Evolutionary conservation across 2,113 vertebrate genomes (phyloP).

Genomic region (Rhagologus leucostigma): DNA sequence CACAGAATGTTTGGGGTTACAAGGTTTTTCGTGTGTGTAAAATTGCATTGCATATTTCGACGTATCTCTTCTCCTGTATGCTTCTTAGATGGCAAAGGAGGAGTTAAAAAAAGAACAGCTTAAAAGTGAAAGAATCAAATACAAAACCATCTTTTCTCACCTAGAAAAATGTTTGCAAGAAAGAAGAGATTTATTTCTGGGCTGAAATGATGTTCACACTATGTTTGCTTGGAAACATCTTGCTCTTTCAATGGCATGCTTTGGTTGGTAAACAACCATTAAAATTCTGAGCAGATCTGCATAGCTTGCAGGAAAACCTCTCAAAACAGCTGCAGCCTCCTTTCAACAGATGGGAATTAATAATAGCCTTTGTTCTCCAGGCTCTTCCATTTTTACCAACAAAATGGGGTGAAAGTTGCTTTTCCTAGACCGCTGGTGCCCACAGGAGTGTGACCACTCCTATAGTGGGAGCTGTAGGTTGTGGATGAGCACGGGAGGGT

Average conservation of each 20-base stretch:
- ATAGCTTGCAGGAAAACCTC: constrained; percentile 65
- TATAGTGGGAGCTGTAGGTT: not conserved
- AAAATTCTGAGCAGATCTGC: constrained; percentile 71
- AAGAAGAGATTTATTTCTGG: constrained; percentile 13
- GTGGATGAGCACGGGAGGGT: not conserved
- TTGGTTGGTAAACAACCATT: constrained; percentile 61
- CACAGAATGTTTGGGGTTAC: not conserved
- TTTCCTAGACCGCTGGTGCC: constrained; percentile 33
- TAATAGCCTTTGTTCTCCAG: constrained; percentile 72
- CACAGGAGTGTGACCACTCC: not conserved
- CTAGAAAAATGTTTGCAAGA: not conserved
- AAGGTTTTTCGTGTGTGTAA: not conserved
- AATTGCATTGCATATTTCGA: not conserved
- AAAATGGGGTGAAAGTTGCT: constrained; percentile 40
- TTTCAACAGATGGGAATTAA: constrained; percentile 76
- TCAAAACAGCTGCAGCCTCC: constrained; percentile 65
- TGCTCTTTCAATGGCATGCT: constrained; percentile 38
- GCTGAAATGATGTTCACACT: constrained; percentile 12
- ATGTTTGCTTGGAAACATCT: constrained; percentile 45
- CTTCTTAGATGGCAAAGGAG: not conserved
- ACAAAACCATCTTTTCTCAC: not conserved
- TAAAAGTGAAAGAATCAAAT: not conserved
- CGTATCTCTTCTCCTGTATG: not conserved
- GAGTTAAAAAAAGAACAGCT: not conserved
- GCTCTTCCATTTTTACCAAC: constrained; percentile 55